Conservation (phyloP, 2,113 vertebrate genomes). For the Craseonycteris thonglongyai region DNA sequence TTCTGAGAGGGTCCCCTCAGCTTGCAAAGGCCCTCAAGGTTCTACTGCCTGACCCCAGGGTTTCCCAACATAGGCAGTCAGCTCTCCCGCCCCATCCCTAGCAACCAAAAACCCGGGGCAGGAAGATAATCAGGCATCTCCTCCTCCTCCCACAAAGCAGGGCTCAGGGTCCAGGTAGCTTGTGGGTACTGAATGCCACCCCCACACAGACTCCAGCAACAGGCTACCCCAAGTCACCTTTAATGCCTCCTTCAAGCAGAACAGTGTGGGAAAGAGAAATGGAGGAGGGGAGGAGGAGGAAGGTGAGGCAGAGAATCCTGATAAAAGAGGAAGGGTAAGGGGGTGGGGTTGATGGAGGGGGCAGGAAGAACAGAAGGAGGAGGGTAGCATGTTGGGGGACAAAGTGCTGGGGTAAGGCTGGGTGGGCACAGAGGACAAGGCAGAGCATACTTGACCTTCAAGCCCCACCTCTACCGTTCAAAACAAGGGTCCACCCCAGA, state of each 20-base stretch:
- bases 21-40: not conserved
- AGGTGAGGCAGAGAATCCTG: not conserved
- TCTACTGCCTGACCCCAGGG: too few relatives aligned
- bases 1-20: not conserved
- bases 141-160: too few relatives aligned
- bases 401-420: rapidly evolving
- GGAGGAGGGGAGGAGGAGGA: not conserved
- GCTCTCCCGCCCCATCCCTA: not conserved
- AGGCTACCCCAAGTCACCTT: not conserved
- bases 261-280: not conserved
- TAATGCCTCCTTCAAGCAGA: not conserved
- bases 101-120: not conserved
- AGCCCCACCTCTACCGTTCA: not conserved
- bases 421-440: not conserved
- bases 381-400: too few relatives aligned
- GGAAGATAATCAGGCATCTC: not conserved
- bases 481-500: not conserved
- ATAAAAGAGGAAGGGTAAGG: too few relatives aligned
- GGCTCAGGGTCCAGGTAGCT: not conserved
- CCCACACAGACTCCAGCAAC: not conserved
- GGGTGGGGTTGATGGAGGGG: too few relatives aligned
- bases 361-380: not conserved
- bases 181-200: too few relatives aligned
- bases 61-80: not conserved
- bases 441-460: not conserved